A percentile compares a stretch with the other conserved stretches of the same genome.
Evolutionary conservation across 2,888 invertebrate genomes (phyloP).

Genomic region (Apoderus coryli): DNA sequence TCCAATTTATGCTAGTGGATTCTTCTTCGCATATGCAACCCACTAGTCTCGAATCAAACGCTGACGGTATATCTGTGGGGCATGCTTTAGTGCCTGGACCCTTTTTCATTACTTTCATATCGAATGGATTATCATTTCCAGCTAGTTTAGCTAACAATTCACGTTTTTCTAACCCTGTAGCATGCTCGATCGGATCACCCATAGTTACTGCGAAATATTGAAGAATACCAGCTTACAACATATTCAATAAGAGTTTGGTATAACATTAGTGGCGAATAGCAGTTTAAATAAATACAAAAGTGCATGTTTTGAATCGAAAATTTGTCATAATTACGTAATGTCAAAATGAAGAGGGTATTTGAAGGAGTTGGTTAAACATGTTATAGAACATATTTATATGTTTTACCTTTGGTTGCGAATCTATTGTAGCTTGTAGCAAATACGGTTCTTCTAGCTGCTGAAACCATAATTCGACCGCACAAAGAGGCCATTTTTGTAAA

Average conservation of each 20-base stretch:
- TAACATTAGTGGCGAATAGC: not conserved
- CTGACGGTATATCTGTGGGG: slow-evolving; percentile 84
- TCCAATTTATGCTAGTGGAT: slow-evolving; percentile 78
- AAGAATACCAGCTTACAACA: no score
- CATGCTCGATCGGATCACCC: slow-evolving; percentile 83
- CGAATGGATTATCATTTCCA: slow-evolving; percentile 80
- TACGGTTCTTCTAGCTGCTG: slow-evolving; percentile 48
- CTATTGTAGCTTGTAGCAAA: slow-evolving; percentile 42
- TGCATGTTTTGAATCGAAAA: no score
- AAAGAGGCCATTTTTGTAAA: slow-evolving; percentile 54
- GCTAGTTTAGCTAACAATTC: slow-evolving; percentile 74
- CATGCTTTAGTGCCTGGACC: slow-evolving; percentile 64
- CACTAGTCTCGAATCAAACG: slow-evolving; percentile 76
- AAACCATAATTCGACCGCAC: slow-evolving; percentile 55
- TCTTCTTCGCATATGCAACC: slow-evolving; percentile 97
- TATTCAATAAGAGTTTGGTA: not conserved
- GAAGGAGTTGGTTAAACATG: not conserved
- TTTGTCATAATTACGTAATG: slow-evolving; percentile 27
- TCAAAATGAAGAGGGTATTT: slow-evolving; percentile 13
- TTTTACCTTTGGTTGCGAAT: slow-evolving; percentile 50
- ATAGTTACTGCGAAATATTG: slow-evolving; percentile 44
- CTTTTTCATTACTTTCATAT: slow-evolving; percentile 70
- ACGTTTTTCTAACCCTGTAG: slow-evolving; percentile 84
- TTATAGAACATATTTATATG: no score
- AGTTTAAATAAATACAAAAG: no score